Evolutionary conservation across 2,888 invertebrate species (phyloP).

Genomic region (Papilio protenor): DNA sequence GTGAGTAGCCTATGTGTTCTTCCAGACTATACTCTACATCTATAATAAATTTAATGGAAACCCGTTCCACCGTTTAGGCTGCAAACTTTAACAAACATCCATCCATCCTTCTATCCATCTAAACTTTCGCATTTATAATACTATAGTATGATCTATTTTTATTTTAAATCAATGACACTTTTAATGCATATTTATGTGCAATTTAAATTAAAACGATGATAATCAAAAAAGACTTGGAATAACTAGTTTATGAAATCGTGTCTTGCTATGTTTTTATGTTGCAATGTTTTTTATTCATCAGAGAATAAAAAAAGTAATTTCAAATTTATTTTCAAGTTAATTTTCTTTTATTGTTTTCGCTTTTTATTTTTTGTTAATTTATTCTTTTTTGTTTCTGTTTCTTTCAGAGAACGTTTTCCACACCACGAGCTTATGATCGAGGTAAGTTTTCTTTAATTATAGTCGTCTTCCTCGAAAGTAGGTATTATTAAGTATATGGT

Average conservation of each 20-base stretch:
- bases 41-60: too few relatives aligned
- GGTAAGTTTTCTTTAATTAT: conserved; percentile 75
- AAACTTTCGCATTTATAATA: too few relatives aligned
- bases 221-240: neutral
- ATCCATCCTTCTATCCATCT: too few relatives aligned
- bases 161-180: too few relatives aligned
- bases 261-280: neutral
- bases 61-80: too few relatives aligned
- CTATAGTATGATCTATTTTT: too few relatives aligned
- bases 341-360: conserved; percentile 44
- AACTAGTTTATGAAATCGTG: neutral
- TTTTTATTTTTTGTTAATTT: conserved; percentile 50
- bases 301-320: neutral
- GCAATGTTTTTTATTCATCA: neutral
- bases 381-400: conserved; percentile 61
- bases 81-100: too few relatives aligned
- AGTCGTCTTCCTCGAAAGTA: neutral
- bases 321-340: neutral
- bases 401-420: conserved; percentile 88
- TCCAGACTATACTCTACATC: too few relatives aligned
- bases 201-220: neutral
- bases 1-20: too few relatives aligned
- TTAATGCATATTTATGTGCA: too few relatives aligned
- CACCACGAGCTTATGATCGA: conserved; percentile 86
- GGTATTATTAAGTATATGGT: too few relatives aligned